Evolutionary conservation across 2,797 vertebrate species (phyloP), one percentile per base, ranked within the genome.

Genomic region (Sebastes dallii): DNA sequence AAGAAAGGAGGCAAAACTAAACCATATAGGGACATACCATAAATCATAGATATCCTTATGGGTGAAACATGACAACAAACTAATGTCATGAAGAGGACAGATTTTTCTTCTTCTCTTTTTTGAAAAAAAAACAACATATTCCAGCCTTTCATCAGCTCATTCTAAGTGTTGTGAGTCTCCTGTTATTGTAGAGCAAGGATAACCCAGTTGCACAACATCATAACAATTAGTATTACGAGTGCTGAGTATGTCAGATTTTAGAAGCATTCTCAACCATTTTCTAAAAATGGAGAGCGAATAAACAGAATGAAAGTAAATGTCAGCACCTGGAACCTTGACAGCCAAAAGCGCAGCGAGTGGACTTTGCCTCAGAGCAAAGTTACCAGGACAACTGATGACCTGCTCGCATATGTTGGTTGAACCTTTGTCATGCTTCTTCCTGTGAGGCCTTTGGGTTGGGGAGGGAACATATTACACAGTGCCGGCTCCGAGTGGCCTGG

Each of bases 381-480:
- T 76, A 80, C 76, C 72, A 67, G 59, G 87, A 82, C 73, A 72
- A 87, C 83, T 58, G 81, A 66, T 88, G 90, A 93, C 93, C 90
- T 85, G 74, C 87, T 75, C 58, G n/a, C 90, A 89, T 92, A 69
- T 93, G 92, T 85, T 89, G 46, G 61, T 30, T 93, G 92, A 93
- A 90, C 92, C 79, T 76, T 76, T 65, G 79, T 81, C 61, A 32
- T 54, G 50, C 27, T 64, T 81, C 80, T 93, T 94, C 91, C 93
- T 94, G 76, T 81, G 78, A 86, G 88, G 84, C 61, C 71, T 83
- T 86, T 55, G 60, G 66, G 46, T 62, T 56, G 83, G 62, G 59
- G 72, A 80, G 80, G 81, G 75, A 62, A 78, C 55, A 56, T 18
- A 74, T 75, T 76, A 75, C 69, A 80, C 36, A 18, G n/a, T 34